Evolutionary conservation across 2,113 vertebrate genomes (phyloP), one percentile per base, ranked within the genome.

Genomic region (Gopherus flavomarginatus): DNA sequence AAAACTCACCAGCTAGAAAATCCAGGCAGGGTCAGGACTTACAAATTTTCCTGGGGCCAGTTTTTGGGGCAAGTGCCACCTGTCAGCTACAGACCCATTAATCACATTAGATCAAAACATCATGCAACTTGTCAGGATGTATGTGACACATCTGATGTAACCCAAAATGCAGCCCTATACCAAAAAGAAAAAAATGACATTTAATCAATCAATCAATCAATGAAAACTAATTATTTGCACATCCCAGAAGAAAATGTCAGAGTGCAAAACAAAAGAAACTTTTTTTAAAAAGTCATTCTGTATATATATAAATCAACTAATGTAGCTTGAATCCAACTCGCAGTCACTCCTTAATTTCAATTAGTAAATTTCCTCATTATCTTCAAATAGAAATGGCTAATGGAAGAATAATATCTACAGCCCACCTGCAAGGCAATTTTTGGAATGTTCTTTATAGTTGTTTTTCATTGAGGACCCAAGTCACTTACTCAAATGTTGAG

Each of bases 401-500:
- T 2, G 59, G 83, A 86, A 42, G 44, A 16, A 52, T 75, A 38
- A 24, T 80, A 85, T 42, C 86, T 52, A 52, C 47, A 85, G 80
- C 82, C 88, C 82, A 79, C 17, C 16, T 52, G 79, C 4, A 77
- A 42, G 72, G 57, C 79, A 83, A 11, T 65, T 44, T 59, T 65
- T 47, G 49, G 72, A 88, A 81, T 57, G 81, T 27, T 26, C 57
- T 85, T 57, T n/a, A 69, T n/a, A n/a, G 17, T 21, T 69, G 62
- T 38, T 93, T 78, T 56, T 94, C 42, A 57, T 22, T 31, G 31
- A 80, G 44, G 44, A 77, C 82, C 91, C 57, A 17, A 27, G 84
- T 82, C 62, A 79, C 95, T 94, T 85, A 96, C 89, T 84, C 85
- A 42, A 42, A 77, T 44, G 42, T 77, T 24, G 24, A 77, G n/a